Conservation (phyloP, 2,888 invertebrate species). For the Rugalucina vietnamica region DNA sequence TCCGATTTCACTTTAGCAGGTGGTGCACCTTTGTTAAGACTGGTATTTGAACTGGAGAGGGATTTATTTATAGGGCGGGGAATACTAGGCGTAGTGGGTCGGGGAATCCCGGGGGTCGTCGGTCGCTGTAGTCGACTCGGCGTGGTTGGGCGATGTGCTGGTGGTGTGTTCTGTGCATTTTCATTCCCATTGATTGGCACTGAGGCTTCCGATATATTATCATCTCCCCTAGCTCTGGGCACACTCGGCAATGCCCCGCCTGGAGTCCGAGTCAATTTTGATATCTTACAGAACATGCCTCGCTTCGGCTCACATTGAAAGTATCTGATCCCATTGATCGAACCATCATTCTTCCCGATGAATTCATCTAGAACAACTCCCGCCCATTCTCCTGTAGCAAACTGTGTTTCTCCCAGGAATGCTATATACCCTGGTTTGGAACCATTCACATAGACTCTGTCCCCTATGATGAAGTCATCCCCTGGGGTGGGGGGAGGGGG, state of each 20-base stretch:
- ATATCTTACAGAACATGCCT: conserved; percentile 86
- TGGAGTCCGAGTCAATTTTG: conserved; percentile 87
- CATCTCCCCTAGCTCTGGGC: conserved; percentile 49
- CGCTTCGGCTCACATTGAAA: conserved; percentile 83
- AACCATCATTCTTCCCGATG: conserved; percentile 84
- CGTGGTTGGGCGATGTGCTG: conserved; percentile 51
- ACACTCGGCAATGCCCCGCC: conserved; percentile 44
- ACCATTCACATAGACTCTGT: conserved; percentile 91
- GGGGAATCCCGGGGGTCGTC: conserved; percentile 48
- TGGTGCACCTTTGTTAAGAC: conserved; percentile 66
- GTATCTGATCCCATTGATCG: conserved; percentile 82
- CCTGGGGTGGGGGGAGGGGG: conserved; percentile 56
- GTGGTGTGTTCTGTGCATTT: conserved; percentile 41
- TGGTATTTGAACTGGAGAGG: conserved; percentile 74
- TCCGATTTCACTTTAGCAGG: conserved; percentile 59
- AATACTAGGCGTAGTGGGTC: conserved; percentile 57
- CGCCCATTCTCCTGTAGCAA: conserved; percentile 83
- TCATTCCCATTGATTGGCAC: conserved; percentile 51
- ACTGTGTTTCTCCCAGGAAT: conserved; percentile 83
- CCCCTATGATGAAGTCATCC: conserved; percentile 98
- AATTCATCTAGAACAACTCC: conserved; percentile 83
- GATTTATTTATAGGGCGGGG: conserved; percentile 59
- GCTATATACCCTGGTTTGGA: conserved; percentile 83
- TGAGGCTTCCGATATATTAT: conserved; percentile 51
- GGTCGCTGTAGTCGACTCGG: conserved; percentile 54